Percentiles rank a stretch among this genome's conserved stretches.
These are phyloP conservation scores for Formica selysi DNA, from an alignment of 1,140 invertebrate species.

Conservation along the genomic window DNA sequence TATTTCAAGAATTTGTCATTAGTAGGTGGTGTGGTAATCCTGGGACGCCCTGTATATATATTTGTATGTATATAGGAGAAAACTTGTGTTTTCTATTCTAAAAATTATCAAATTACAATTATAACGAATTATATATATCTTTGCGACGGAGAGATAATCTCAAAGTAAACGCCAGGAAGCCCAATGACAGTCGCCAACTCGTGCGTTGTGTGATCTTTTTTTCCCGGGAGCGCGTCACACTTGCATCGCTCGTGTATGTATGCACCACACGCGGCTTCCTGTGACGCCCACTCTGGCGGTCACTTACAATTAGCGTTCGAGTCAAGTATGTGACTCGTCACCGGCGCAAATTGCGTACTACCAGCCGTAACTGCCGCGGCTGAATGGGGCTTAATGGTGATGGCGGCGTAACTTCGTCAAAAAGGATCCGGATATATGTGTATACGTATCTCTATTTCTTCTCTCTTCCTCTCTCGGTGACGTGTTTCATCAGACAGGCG, in stretches of 20 bases:
- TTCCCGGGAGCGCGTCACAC: neutral
- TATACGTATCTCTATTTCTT: neutral
- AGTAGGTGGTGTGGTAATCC: too few relatives aligned
- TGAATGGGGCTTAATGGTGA: conserved; percentile 74
- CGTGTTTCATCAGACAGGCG: neutral
- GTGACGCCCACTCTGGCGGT: conserved; percentile 76
- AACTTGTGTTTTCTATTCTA: too few relatives aligned
- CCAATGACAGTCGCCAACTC: neutral
- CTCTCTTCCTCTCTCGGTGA: neutral
- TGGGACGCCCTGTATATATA: too few relatives aligned
- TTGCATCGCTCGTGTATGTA: conserved; percentile 41
- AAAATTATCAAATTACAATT: too few relatives aligned
- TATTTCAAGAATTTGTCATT: too few relatives aligned
- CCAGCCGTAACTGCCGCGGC: conserved; percentile 53
- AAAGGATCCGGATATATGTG: conserved; percentile 56
- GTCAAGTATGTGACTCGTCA: conserved; percentile 76
- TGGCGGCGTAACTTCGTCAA: conserved; percentile 69
- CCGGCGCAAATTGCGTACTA: conserved; percentile 70
- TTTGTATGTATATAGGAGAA: too few relatives aligned
- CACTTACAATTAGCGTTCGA: conserved; percentile 76
- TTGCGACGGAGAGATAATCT: neutral
- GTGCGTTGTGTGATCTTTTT: conserved; percentile 27
- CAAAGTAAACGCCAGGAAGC: neutral
- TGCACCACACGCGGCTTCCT: conserved; percentile 72
- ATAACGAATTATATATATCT: neutral